A percentile compares a stretch with the other conserved stretches of the same genome.
phyloP scores from a whole-genome alignment of 2,888 invertebrate species.

The Kuschelorhynchus macadamiae region DNA sequence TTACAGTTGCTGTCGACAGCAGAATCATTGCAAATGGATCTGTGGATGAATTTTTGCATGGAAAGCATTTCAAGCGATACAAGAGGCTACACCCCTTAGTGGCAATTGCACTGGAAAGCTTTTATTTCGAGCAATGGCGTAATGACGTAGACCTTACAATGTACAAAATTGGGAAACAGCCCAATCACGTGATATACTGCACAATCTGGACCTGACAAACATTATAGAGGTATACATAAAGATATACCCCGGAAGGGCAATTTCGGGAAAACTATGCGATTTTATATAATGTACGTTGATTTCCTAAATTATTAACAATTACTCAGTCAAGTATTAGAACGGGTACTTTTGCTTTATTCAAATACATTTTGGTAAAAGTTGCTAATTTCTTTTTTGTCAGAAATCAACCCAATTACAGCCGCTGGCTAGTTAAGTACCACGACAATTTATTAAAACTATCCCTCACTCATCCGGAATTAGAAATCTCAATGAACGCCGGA shows the following conservation, averaged over 20 bases:
- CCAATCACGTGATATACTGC: not conserved
- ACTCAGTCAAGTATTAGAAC: slow-evolving; percentile 58
- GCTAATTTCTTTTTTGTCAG: slow-evolving; percentile 29
- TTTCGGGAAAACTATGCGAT: slow-evolving; percentile 12
- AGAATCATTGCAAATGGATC: slow-evolving; percentile 58
- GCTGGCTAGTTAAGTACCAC: slow-evolving; percentile 51
- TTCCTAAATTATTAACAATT: slow-evolving; percentile 56
- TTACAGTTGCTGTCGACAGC: slow-evolving; percentile 53
- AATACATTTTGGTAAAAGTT: slow-evolving; percentile 53
- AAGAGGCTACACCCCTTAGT: slow-evolving; percentile 55
- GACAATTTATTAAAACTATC: slow-evolving; percentile 42
- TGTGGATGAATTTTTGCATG: slow-evolving; percentile 53
- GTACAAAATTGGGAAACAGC: slow-evolving; percentile 10
- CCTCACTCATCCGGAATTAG: slow-evolving; percentile 36
- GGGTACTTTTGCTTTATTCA: slow-evolving; percentile 55
- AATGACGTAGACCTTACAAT: slow-evolving; percentile 5
- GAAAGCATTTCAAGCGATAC: slow-evolving; percentile 60
- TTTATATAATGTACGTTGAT: slow-evolving; percentile 56
- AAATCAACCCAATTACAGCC: slow-evolving; percentile 47
- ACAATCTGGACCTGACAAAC: not conserved
- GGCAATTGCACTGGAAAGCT: slow-evolving; percentile 47
- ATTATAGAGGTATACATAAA: not conserved
- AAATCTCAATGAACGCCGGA: slow-evolving; percentile 30
- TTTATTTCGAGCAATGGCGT: slow-evolving; percentile 9
- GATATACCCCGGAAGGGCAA: not conserved